Percentiles rank a stretch among this genome's conserved stretches.
Conservation (phyloP, 2,797 vertebrate genomes). For the Pseudotriccus pelzelni region DNA sequence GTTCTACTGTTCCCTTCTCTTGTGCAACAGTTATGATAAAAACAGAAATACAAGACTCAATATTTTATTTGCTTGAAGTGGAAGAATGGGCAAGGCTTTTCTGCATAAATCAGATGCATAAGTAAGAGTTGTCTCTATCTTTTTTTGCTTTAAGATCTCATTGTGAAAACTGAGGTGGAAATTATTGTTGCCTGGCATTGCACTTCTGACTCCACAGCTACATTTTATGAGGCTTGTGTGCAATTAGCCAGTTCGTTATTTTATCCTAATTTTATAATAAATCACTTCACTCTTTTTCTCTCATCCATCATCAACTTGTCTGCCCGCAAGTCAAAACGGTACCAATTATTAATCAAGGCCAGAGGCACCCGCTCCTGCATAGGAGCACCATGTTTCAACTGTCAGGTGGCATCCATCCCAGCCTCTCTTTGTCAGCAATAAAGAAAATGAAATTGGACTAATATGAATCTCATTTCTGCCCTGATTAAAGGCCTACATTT, state of each 20-base stretch:
- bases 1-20: background rate
- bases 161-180: conserved; percentile 53
- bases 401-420: conserved; percentile 90
- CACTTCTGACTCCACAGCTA: conserved; percentile 47
- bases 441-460: conserved; percentile 96
- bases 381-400: conserved; percentile 86
- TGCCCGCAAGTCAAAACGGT: conserved; percentile 89
- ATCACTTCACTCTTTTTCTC: conserved; percentile 81
- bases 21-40: background rate
- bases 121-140: background rate
- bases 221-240: conserved; percentile 60
- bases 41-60: background rate
- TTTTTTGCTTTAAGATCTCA: conserved; percentile 13
- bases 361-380: conserved; percentile 80
- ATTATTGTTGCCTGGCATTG: conserved; percentile 61
- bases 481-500: conserved; percentile 92
- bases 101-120: background rate
- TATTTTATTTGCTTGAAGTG: background rate
- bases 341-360: conserved; percentile 89
- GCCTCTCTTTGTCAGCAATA: conserved; percentile 83
- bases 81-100: background rate
- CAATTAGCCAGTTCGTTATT: conserved; percentile 73
- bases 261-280: conserved; percentile 83
- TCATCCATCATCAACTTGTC: conserved; percentile 88
- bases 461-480: conserved; percentile 89